Evolutionary conservation across 2,888 invertebrate species (phyloP).

Genomic region (Amblyjoppa proteus): DNA sequence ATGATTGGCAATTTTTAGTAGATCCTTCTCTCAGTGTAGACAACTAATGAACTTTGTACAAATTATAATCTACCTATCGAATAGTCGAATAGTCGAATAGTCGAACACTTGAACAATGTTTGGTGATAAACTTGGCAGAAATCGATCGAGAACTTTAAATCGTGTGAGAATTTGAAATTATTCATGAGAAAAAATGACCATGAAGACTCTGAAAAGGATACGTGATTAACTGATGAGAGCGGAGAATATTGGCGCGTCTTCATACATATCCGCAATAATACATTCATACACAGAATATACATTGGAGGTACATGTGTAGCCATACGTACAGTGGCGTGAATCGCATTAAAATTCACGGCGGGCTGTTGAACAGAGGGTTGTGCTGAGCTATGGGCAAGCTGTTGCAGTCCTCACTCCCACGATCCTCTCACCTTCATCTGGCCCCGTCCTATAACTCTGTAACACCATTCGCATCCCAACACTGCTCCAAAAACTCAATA

Average conservation of each 20-base stretch:
- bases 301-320: slow-evolving; percentile 56
- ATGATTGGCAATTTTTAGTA: too few relatives aligned
- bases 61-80: too few relatives aligned
- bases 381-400: slow-evolving; percentile 82
- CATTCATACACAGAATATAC: slow-evolving; percentile 22
- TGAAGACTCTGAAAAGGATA: neutral
- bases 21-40: too few relatives aligned
- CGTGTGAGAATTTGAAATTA: too few relatives aligned
- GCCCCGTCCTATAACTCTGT: neutral
- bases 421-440: slow-evolving; percentile 27
- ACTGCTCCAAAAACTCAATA: slow-evolving; percentile 22
- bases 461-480: neutral
- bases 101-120: too few relatives aligned
- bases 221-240: neutral
- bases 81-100: too few relatives aligned
- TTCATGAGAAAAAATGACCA: too few relatives aligned
- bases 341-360: slow-evolving; percentile 81
- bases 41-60: too few relatives aligned
- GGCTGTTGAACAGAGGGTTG: slow-evolving; percentile 74
- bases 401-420: slow-evolving; percentile 75
- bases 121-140: too few relatives aligned
- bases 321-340: slow-evolving; percentile 70
- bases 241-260: neutral
- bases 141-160: too few relatives aligned
- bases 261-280: neutral